Evolutionary conservation across 2,113 vertebrate species (phyloP).

Genomic region (Perognathus longimembris): DNA sequence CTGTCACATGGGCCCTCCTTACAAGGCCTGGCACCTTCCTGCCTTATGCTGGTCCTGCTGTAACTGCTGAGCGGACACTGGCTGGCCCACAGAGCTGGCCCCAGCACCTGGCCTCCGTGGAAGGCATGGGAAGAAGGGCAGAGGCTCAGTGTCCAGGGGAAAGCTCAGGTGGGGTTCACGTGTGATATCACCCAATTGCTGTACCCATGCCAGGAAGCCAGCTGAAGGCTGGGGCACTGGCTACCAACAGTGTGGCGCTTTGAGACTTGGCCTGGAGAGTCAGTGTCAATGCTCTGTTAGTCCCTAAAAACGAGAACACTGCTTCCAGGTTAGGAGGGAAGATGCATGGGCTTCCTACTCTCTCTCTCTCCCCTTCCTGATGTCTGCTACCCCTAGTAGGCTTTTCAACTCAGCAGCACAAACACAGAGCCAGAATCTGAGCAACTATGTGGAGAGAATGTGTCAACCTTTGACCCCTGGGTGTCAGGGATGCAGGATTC

Average conservation of each 20-base stretch:
- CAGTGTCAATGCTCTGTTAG: not conserved
- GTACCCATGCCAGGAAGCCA: conserved; percentile 33
- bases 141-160: not conserved
- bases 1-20: not conserved
- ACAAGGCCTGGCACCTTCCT: not conserved
- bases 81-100: not conserved
- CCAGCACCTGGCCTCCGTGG: not conserved
- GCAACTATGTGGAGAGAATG: not conserved
- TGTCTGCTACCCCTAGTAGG: not conserved
- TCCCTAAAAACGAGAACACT: not conserved
- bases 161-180: not conserved
- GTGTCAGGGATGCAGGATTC: not conserved
- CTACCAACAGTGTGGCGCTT: not conserved
- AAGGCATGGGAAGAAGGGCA: not conserved
- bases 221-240: not conserved
- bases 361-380: not conserved
- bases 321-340: not conserved
- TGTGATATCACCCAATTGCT: not conserved
- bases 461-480: not conserved
- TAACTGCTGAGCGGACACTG: not conserved
- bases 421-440: not conserved
- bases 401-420: not conserved
- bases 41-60: not conserved
- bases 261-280: not conserved
- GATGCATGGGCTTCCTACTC: not conserved